Conservation (phyloP, 2,797 vertebrate species). For the Myripristis murdjan region DNA sequence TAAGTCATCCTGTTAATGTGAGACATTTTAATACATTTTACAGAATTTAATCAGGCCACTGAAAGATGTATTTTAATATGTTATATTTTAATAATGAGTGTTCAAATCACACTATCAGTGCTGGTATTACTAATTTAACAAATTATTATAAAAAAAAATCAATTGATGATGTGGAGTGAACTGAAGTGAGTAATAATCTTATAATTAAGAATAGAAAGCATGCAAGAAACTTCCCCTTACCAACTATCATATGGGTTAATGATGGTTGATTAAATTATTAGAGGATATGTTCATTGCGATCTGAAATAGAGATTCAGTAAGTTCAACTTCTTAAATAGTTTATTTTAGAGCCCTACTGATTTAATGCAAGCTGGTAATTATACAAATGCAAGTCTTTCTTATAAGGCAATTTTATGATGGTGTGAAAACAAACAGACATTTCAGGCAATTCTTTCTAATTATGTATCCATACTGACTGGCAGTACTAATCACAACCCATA, state of each 20-base stretch:
- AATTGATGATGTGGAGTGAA: constrained; percentile 28
- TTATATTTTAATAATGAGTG: constrained; percentile 19
- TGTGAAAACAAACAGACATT: constrained; percentile 70
- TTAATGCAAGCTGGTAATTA: constrained; percentile 69
- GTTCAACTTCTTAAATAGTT: constrained; percentile 46
- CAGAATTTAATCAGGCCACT: constrained; percentile 14
- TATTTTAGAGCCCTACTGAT: constrained; percentile 51
- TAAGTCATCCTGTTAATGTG: constrained; percentile 18
- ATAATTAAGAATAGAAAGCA: neutral
- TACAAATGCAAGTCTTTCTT: constrained; percentile 61
- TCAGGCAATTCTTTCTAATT: constrained; percentile 70
- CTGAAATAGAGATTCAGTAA: constrained; percentile 23
- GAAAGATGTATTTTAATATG: constrained; percentile 10
- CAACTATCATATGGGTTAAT: constrained; percentile 15
- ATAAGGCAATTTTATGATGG: constrained; percentile 57
- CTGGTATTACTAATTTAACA: constrained; percentile 23
- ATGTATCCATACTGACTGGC: constrained; percentile 63
- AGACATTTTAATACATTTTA: constrained; percentile 33
- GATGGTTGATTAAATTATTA: constrained; percentile 31
- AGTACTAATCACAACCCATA: constrained; percentile 70
- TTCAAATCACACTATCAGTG: constrained; percentile 5
- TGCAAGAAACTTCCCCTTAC: constrained; percentile 2
- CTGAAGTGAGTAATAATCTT: constrained; percentile 13
- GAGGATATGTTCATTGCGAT: constrained; percentile 28
- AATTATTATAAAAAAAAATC: constrained; percentile 24